These are phyloP conservation scores for Drosophila nr. perissopoda DNA, from an alignment of 2,888 invertebrate genomes.

Conservation along the genomic window DNA sequence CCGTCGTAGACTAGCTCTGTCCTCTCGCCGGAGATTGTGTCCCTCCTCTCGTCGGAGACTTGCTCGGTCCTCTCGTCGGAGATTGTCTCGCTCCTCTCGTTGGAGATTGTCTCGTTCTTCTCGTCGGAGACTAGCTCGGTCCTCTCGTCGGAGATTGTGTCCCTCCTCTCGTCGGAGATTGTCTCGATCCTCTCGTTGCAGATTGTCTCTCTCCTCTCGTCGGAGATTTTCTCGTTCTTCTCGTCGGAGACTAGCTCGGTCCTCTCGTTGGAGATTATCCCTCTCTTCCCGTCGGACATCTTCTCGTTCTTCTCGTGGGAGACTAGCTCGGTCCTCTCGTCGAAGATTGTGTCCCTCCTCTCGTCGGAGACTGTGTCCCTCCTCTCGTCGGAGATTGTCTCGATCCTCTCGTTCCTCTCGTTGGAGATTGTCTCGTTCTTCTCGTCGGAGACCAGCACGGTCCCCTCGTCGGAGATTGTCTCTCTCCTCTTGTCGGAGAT, in stretches of 20 bases:
- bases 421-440: background rate
- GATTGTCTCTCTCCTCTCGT: background rate
- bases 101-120: background rate
- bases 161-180: background rate
- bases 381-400: background rate
- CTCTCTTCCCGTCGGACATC: background rate
- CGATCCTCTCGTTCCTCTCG: background rate
- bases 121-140: background rate
- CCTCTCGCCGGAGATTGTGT: background rate
- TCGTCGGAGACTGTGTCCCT: background rate
- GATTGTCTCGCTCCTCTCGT: background rate
- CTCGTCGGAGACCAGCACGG: background rate
- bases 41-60: background rate
- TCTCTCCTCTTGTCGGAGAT: background rate
- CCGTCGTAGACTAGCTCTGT: too few species aligned
- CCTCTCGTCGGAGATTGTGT: background rate
- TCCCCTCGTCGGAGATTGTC: background rate
- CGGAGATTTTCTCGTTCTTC: background rate
- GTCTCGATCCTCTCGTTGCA: background rate
- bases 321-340: background rate
- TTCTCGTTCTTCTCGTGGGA: background rate
- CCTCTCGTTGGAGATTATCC: background rate
- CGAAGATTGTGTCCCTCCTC: background rate
- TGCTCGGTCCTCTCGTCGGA: background rate
- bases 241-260: background rate